Base-by-base conservation (phyloP, 2,888 invertebrate genomes). In the Gari tellinella region DNA sequence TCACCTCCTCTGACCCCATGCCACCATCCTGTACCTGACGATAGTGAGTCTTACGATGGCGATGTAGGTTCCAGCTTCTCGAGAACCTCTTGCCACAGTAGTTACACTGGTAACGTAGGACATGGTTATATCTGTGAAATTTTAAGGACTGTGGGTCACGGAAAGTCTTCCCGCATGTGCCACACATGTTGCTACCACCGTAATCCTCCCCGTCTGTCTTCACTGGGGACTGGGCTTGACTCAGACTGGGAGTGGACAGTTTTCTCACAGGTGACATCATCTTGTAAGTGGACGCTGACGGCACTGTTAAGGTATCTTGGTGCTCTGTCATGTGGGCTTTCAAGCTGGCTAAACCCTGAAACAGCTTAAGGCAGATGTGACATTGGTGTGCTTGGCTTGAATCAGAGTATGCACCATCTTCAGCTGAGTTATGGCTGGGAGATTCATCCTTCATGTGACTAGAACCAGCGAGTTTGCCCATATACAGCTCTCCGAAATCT, bases 81-180 rank as follows among this genome's bases (percentile, higher is more conserved):
- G 81, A 81, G 46, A 84, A 84, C 7, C 83, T 57, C 60, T 82
- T 84, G 0, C 83, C 83, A 63, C 83, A 84, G 41, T 81, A 79
- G 48, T 82, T 82, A 72, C 83, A 84, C 25, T 79, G 75, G 43
- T 81, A 81, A 8, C 83, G 58, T 25, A 84, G 56, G 26, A 84
- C 77, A 56, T 84, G 83, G 63, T 84, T 84, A 66, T 84, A 84
- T 43, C 80, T 38, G 61, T 84, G 83, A 57, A 84, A 84, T 64
- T 84, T 84, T 26, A 84, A 40, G 0, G 82, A 81, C 67, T 81
- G 79, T 15, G 80, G 75, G 68, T 84, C 83, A 41, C 74, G 72
- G 66, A 84, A 84, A 14, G 79, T 76, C 51, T 84, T 84, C 7
- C 83, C 83, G 55, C 83, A 84, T 17, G 83, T 84, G 10, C 77